These are phyloP conservation scores for Limenitis camilla DNA, from an alignment of 2,888 invertebrate species.

Conservation along the genomic window DNA sequence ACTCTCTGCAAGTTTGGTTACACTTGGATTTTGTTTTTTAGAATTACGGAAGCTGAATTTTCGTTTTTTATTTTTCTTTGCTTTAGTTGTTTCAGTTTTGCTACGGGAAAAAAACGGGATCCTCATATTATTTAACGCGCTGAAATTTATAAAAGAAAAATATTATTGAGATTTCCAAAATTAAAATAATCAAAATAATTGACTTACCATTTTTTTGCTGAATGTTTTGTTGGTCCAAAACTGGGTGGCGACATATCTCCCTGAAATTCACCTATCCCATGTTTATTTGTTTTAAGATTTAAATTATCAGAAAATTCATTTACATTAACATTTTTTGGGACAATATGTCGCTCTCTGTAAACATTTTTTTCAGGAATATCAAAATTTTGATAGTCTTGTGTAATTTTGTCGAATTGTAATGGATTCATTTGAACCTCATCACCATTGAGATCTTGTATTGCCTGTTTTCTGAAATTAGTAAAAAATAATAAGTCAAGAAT, in stretches of 20 bases:
- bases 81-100: conserved; percentile 29
- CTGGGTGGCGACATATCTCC: not conserved
- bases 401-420: not conserved
- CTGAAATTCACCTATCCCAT: not conserved
- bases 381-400: conserved; percentile 6
- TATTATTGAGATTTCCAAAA: not conserved
- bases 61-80: conserved; percentile 39
- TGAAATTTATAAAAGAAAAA: conserved; percentile 18
- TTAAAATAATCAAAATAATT: not conserved
- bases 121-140: conserved; percentile 40
- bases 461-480: not conserved
- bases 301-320: not conserved
- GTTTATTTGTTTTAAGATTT: not conserved
- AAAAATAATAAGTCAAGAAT: too few species aligned
- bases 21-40: conserved; percentile 12
- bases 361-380: conserved; percentile 22
- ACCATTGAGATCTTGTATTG: not conserved
- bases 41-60: conserved; percentile 29
- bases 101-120: conserved; percentile 62
- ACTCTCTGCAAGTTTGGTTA: not conserved
- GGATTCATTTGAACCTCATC: not conserved
- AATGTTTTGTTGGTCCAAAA: conserved; percentile 6
- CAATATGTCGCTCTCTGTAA: conserved; percentile 20
- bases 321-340: conserved; percentile 18
- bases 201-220: conserved; percentile 14